These are phyloP conservation scores for Anneissia japonica DNA, from an alignment of 35 echinoderm and acorn worm genomes.

Conservation along the genomic window DNA sequence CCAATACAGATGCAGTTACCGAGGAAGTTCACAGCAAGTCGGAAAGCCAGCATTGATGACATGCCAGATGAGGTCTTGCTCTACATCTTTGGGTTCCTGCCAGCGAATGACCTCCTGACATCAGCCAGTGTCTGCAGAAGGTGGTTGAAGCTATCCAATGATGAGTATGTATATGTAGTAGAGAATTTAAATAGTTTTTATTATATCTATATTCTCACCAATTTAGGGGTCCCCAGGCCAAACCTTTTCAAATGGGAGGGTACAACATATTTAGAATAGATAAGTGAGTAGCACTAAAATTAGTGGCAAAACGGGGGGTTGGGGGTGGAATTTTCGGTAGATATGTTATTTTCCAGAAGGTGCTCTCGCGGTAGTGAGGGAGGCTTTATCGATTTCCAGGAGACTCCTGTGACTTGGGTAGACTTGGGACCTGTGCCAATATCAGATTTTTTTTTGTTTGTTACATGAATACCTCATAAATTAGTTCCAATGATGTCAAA, in stretches of 20 bases:
- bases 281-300: constrained; percentile 7
- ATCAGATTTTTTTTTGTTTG: too few relatives aligned
- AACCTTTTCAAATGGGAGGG: background rate
- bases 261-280: background rate
- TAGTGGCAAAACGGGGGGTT: too few relatives aligned
- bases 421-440: too few relatives aligned
- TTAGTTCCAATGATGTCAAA: too few relatives aligned
- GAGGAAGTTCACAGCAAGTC: background rate
- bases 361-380: too few relatives aligned
- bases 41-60: background rate
- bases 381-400: too few relatives aligned
- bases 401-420: too few relatives aligned
- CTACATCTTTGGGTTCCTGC: constrained; percentile 31
- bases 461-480: too few relatives aligned
- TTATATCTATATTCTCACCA: background rate
- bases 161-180: constrained; percentile 41
- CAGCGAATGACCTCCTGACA: constrained; percentile 20
- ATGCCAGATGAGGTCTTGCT: constrained; percentile 47
- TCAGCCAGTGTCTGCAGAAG: constrained; percentile 39
- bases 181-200: background rate
- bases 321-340: too few relatives aligned
- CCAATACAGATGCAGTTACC: background rate
- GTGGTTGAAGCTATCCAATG: constrained; percentile 54
- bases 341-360: too few relatives aligned
- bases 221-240: background rate